phyloP scores from a whole-genome alignment of 2,888 invertebrate species.

The Neuroscelio doddi region DNA sequence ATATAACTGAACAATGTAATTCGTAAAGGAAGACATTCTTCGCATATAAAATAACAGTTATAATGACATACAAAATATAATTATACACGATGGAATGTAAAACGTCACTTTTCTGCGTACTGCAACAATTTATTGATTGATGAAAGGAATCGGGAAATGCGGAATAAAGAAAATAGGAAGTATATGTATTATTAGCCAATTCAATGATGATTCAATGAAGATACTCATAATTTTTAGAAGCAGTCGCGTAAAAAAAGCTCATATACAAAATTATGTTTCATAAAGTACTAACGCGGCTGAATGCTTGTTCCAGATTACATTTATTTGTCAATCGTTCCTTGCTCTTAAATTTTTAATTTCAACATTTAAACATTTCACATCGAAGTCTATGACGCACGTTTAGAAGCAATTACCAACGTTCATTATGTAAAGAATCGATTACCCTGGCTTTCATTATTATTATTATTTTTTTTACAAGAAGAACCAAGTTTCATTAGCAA shows the following conservation, averaged over 20 bases:
- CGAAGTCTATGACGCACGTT: not conserved
- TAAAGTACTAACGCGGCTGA: too few relatives aligned
- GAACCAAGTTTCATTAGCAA: conserved; percentile 3
- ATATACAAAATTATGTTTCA: too few relatives aligned
- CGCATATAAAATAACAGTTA: too few relatives aligned
- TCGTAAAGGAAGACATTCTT: too few relatives aligned
- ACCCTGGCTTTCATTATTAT: conserved; percentile 8
- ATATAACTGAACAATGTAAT: too few relatives aligned
- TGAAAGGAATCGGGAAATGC: conserved; percentile 36
- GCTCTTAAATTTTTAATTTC: conserved; percentile 4
- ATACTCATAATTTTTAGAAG: too few relatives aligned
- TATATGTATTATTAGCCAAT: conserved; percentile 25
- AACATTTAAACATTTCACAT: not conserved
- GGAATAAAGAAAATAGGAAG: conserved; percentile 27
- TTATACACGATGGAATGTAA: conserved; percentile 24
- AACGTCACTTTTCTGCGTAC: conserved; percentile 27
- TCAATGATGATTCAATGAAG: too few relatives aligned
- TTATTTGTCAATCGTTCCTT: too few relatives aligned
- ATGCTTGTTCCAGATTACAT: too few relatives aligned
- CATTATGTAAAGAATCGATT: conserved; percentile 23
- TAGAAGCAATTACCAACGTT: conserved; percentile 6
- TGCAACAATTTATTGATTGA: conserved; percentile 35
- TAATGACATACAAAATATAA: too few relatives aligned
- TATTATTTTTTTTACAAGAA: conserved; percentile 6
- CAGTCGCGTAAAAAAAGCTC: too few relatives aligned